Base-by-base conservation (phyloP, 37 sponge, comb jelly and placozoan species). In the Axinella damicornis region DNA sequence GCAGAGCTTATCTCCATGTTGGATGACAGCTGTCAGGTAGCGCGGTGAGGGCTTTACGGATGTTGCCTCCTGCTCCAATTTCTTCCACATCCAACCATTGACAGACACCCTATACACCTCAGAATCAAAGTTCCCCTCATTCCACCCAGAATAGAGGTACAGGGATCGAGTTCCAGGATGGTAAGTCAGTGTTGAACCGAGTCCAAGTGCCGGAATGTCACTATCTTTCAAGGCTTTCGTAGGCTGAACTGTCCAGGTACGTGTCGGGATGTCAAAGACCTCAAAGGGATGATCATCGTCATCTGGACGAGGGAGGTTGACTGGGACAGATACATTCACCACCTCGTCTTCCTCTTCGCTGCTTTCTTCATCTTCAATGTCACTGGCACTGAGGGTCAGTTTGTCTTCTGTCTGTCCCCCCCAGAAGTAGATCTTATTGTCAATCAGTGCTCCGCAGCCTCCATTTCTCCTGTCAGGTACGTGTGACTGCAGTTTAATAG, bases 1-100 rank as follows among this genome's bases (percentile, higher is more conserved):
- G 36, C 78, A 86, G 12, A 91, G 57, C 14, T 39, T 55, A 32
- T 76, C 64, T 36, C 56, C 63, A 58, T 91, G 81, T 21, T 70
- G 18, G 33, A 91, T 9, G 2, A 72, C 32, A 4, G 65, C 87
- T 5, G 86, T 85, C 25, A 76, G 60, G 78, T 91, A 91, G 13
- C 87, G 79, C 0, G 73, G 73, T 64, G 85, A 77, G 2, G 90
- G 90, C 62, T 74, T 79, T 6, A 61, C 33, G 14, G 69, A 20
- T 5, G 69, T 69, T 11, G 46, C 46, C 46, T n/a, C n/a, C n/a
- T 46, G 21, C 25, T 22, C 18, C 15, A 89, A 9, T 9, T 46
- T 46, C 46, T 39, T 37, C 84, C 84, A 83, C 21, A 36, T 36
- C 55, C 38, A 83, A 21, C 20, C 62, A 25, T 16, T 20, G 11